A percentile compares a stretch with the other conserved stretches of the same genome.
Conservation (phyloP, 2,113 vertebrate genomes). For the Cyphomyrus discorhynchus region DNA sequence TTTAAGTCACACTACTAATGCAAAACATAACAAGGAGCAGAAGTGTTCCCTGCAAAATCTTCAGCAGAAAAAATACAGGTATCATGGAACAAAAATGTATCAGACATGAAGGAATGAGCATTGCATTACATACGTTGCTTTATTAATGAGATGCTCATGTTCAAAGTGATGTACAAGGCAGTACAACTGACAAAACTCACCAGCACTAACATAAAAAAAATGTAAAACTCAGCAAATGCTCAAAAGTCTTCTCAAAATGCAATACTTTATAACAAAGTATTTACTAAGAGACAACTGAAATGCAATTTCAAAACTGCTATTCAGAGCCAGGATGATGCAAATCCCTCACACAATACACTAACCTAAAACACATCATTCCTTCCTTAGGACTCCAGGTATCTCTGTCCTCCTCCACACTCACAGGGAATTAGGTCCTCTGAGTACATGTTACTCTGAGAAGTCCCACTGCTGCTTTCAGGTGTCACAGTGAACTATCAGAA, state of each 20-base stretch:
- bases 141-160: neutral
- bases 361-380: neutral
- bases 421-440: neutral
- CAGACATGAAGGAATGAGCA: neutral
- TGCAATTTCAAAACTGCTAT: neutral
- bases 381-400: neutral
- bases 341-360: neutral
- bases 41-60: neutral
- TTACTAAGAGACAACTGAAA: neutral
- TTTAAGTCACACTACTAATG: neutral
- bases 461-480: neutral
- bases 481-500: conserved; percentile 15
- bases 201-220: neutral
- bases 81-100: neutral
- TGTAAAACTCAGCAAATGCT: neutral
- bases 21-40: neutral
- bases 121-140: neutral
- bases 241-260: neutral
- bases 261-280: neutral
- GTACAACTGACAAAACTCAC: neutral
- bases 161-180: neutral
- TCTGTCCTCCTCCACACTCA: neutral
- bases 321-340: neutral
- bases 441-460: neutral
- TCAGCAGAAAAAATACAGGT: neutral